Conservation (phyloP, 2,113 vertebrate genomes). For the Pycnonotus jocosus region DNA sequence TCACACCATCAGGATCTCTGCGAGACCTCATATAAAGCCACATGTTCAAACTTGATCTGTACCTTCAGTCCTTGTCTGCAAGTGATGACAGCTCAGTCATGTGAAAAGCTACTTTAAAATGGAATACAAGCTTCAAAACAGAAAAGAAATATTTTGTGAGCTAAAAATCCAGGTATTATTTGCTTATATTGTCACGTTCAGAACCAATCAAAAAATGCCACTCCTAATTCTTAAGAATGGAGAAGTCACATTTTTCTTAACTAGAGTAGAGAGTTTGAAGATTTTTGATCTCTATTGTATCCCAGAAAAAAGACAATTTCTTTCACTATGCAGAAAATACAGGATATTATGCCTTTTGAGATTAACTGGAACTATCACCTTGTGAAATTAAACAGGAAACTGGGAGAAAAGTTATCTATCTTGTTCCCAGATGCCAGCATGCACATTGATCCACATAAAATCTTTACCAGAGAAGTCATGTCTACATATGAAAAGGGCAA, state of each 20-base stretch:
- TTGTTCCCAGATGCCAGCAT: background rate
- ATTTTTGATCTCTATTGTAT: background rate
- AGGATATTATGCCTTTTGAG: background rate
- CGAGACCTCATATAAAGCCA: background rate
- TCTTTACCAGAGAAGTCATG: background rate
- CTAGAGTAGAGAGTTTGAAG: background rate
- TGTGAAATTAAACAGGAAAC: background rate
- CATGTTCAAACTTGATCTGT: slow-evolving; percentile 1
- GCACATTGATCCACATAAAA: background rate
- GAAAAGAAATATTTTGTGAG: background rate
- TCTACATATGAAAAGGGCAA: background rate
- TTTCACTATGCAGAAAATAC: background rate
- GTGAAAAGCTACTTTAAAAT: slow-evolving; percentile 1
- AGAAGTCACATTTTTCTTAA: background rate
- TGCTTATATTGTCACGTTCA: background rate
- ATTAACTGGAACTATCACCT: background rate
- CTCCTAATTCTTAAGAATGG: background rate
- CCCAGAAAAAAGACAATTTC: background rate
- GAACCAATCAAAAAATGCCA: background rate
- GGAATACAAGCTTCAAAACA: background rate
- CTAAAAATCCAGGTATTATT: background rate
- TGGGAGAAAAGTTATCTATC: background rate
- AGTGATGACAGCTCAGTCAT: background rate
- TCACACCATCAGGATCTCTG: background rate
- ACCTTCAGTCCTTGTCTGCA: background rate